Percentiles rank a stretch among this genome's conserved stretches.
Conservation (phyloP, 2,113 vertebrate species). For the Zapornia atra region DNA sequence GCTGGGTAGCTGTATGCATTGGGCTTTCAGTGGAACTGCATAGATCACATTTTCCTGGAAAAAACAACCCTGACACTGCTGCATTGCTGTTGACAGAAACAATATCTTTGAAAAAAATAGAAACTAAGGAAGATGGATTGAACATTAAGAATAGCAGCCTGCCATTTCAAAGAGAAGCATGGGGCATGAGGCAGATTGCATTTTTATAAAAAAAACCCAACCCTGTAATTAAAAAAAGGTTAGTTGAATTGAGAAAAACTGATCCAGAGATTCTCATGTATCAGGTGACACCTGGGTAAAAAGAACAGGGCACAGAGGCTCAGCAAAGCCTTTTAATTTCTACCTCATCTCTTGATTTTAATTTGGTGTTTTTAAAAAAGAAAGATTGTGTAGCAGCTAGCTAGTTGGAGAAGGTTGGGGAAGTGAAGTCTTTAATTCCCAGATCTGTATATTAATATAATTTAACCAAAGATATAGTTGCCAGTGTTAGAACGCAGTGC, state of each 20-base stretch:
- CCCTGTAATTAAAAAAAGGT: constrained; percentile 33
- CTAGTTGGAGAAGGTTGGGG: neutral
- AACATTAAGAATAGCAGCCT: constrained; percentile 51
- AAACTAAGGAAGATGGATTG: constrained; percentile 1
- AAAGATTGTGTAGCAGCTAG: neutral
- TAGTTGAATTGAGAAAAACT: neutral
- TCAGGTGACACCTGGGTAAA: neutral
- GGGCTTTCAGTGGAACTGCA: neutral
- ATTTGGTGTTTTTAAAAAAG: neutral
- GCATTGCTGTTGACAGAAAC: constrained; percentile 20
- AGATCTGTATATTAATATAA: constrained; percentile 63
- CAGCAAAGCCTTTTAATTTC: constrained; percentile 42
- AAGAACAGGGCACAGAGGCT: constrained; percentile 13
- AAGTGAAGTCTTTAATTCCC: constrained; percentile 36
- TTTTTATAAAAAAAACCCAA: neutral
- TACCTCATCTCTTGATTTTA: constrained; percentile 39
- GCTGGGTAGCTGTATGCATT: neutral
- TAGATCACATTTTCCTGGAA: neutral
- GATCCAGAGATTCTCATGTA: neutral
- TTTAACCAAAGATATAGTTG: constrained; percentile 65
- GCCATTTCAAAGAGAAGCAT: neutral
- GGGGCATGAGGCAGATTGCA: neutral
- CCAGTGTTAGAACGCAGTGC: constrained; percentile 55
- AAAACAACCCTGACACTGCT: neutral
- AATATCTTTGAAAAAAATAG: neutral